Base-by-base conservation (phyloP, 1,140 invertebrate genomes). In the Papilio machaon region DNA sequence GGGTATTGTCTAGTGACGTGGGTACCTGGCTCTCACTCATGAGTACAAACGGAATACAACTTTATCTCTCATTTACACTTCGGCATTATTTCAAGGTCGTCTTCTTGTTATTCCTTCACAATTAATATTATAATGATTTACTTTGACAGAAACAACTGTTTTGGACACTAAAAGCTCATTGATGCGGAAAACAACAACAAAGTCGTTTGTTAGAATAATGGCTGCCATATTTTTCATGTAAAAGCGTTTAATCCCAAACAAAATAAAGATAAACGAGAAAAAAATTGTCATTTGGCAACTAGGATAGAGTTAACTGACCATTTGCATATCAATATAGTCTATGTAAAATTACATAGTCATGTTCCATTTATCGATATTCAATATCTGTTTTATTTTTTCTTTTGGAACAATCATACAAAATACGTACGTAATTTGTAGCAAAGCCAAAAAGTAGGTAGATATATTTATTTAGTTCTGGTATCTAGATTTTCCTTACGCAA, bases 1-100 rank as follows among this genome's bases (percentile, higher is more conserved):
- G 58, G 58, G 43, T 79, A 67, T 79, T 38, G 77, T 79, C 77
- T 79, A 67, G 77, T 79, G 77, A 58, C 77, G 67, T 67, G 77
- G 77, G 67, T 79, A 79, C 58, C 58, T 47, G 58, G 58, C 77
- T 79, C 70, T 76, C 79, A 83, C 64, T 52, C 58, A 80, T 75
- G 81, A 54, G 81, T 64, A 84, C 70, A 30, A 30, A 30, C 81
- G 77, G 77, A 81, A 81, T 38, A 54, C 17, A 30, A 43, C 17
- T 54, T 54, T 64, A 19, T 64, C 11, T 0, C 23, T 60, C 23
- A 64, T 64, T 58, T 10, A 64, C 11, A 23, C n/a, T 64, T 54
- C 17, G 5, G 52, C 7, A n/a, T 6, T 2, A 15, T 17, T 54
- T 54, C 52, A 54, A 30, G 58, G 2, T 23, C 19, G 19, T 11